Conservation (phyloP, 2,888 invertebrate species). For the Thera britannica region DNA sequence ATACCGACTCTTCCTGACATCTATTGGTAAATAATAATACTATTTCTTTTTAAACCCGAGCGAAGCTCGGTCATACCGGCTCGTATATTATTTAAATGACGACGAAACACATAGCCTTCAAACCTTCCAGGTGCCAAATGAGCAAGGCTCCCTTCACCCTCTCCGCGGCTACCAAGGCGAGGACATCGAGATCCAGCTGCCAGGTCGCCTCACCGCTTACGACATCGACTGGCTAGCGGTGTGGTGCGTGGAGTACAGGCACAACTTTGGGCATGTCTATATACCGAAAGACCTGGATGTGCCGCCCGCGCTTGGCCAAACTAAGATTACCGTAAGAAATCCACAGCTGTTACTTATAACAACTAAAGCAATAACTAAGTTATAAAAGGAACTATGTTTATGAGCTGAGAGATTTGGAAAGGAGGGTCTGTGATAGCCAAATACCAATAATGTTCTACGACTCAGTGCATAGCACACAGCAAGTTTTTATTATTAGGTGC, state of each 20-base stretch:
- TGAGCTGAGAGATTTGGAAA: too few species aligned
- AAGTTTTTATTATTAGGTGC: too few species aligned
- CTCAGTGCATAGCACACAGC: too few species aligned
- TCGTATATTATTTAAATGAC: too few species aligned
- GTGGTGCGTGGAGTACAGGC: slow-evolving; percentile 95
- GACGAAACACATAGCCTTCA: too few species aligned
- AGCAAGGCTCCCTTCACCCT: slow-evolving; percentile 92
- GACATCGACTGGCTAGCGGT: slow-evolving; percentile 96
- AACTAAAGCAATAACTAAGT: not conserved
- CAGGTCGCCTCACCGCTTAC: slow-evolving; percentile 93
- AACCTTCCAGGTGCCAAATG: slow-evolving; percentile 89
- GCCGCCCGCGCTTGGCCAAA: slow-evolving; percentile 95
- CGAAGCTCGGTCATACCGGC: too few species aligned
- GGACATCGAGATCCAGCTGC: slow-evolving; percentile 95
- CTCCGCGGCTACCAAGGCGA: slow-evolving; percentile 95
- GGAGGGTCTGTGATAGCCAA: too few species aligned
- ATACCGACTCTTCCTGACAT: too few species aligned
- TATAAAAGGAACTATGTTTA: too few species aligned
- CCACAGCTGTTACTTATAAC: not conserved
- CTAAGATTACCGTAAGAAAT: slow-evolving; percentile 92
- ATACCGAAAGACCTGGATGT: slow-evolving; percentile 95
- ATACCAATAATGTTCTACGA: too few species aligned
- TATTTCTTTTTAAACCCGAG: too few species aligned
- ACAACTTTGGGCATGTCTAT: slow-evolving; percentile 95
- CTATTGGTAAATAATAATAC: too few species aligned